These are phyloP conservation scores for Sphaerodactylus townsendi DNA, from an alignment of 2,113 vertebrate genomes.

Conservation along the genomic window DNA sequence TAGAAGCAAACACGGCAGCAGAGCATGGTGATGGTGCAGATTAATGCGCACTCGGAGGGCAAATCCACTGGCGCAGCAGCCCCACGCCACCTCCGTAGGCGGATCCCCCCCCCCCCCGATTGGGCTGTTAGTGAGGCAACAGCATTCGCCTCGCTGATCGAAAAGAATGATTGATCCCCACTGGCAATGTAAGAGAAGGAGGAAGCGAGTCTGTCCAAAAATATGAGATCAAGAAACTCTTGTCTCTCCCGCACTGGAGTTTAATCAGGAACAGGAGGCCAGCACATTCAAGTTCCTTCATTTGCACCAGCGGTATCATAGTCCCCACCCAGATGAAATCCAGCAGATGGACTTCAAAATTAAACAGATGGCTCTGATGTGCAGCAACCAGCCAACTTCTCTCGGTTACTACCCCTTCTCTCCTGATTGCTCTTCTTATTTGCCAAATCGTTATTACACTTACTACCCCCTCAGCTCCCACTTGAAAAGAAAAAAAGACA, in stretches of 20 bases:
- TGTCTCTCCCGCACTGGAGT: neutral
- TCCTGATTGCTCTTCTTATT: neutral
- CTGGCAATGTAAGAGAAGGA: neutral
- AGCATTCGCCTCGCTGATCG: neutral
- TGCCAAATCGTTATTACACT: conserved; percentile 23
- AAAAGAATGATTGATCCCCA: neutral
- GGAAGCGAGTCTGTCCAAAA: neutral
- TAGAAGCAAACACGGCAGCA: no score
- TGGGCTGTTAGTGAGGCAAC: no score
- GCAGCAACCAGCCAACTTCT: conserved; percentile 22
- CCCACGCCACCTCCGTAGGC: no score
- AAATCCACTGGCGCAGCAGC: no score
- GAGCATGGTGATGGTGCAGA: no score
- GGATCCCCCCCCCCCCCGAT: no score
- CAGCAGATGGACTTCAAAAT: conserved; percentile 32
- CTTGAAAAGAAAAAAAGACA: neutral
- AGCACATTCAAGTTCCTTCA: accelerated
- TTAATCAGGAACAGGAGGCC: neutral
- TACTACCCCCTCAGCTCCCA: conserved; percentile 36
- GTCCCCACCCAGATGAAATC: conserved; percentile 38
- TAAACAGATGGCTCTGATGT: conserved; percentile 37
- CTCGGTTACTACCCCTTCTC: conserved; percentile 28
- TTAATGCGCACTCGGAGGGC: no score
- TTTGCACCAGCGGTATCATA: conserved; percentile 18
- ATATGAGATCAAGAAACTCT: conserved; percentile 19